phyloP scores from a whole-genome alignment of 2,113 vertebrate species.

The Herpetotheres cachinnans region DNA sequence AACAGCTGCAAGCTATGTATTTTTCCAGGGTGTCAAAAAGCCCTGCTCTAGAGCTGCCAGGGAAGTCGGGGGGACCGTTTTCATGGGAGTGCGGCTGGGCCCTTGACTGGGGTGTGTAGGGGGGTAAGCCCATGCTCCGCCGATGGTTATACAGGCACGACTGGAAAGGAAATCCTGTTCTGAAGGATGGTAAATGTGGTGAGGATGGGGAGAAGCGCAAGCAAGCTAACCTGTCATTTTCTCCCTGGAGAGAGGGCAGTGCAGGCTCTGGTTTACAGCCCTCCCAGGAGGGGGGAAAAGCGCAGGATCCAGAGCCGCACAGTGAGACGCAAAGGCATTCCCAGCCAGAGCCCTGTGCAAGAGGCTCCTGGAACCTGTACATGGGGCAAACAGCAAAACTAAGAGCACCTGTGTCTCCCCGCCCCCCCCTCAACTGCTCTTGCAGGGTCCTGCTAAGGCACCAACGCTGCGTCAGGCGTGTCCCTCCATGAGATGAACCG shows the following conservation, averaged over 20 bases:
- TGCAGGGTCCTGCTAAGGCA: neutral
- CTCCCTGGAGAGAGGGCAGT: neutral
- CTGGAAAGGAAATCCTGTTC: neutral
- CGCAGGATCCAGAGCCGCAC: fast-evolving
- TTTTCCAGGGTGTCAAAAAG: neutral
- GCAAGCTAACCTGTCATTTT: neutral
- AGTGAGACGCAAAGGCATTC: neutral
- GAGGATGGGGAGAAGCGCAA: neutral
- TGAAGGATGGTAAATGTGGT: neutral
- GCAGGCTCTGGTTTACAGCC: neutral
- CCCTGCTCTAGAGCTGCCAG: neutral
- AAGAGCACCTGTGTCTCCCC: fast-evolving
- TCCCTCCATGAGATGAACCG: neutral
- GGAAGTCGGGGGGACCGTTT: fast-evolving
- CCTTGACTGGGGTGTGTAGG: neutral
- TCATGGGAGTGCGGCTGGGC: fast-evolving
- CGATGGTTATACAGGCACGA: fast-evolving
- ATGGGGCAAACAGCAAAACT: neutral
- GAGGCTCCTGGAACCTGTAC: neutral
- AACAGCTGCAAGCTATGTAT: neutral
- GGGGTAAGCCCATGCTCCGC: fast-evolving
- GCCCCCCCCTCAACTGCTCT: neutral
- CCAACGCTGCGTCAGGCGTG: fast-evolving
- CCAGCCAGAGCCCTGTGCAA: fast-evolving
- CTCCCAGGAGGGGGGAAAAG: neutral